Conservation (phyloP, 2,113 vertebrate genomes). For the Gorilla gorilla region DNA sequence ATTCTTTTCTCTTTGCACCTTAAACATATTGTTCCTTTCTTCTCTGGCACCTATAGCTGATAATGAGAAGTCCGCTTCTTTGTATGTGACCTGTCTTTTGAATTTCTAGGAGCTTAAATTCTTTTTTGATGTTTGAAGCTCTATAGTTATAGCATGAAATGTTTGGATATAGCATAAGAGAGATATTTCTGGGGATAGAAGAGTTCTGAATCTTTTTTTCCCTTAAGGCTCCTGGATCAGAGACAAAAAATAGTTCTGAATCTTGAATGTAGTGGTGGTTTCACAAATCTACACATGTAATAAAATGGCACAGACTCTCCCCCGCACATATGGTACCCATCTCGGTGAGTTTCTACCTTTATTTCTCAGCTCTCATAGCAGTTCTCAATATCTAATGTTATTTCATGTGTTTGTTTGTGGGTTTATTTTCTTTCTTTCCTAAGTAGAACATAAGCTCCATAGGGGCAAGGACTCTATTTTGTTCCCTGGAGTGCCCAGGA, state of each 20-base stretch:
- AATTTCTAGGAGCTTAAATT: neutral
- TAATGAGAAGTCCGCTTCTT: neutral
- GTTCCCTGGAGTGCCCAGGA: neutral
- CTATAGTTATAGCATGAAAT: neutral
- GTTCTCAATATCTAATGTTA: neutral
- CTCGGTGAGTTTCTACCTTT: neutral
- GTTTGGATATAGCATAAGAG: neutral
- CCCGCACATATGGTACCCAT: neutral
- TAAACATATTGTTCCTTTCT: neutral
- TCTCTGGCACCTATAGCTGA: neutral
- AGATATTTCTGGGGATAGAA: neutral
- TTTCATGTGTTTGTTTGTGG: neutral
- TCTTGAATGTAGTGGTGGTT: neutral
- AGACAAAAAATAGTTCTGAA: neutral
- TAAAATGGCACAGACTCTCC: neutral
- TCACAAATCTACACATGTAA: neutral
- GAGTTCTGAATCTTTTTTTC: neutral
- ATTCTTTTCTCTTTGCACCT: neutral
- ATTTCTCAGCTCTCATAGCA: neutral
- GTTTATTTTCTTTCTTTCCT: neutral
- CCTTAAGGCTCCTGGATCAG: too few relatives aligned
- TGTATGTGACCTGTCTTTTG: neutral
- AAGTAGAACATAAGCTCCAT: neutral
- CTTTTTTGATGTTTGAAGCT: neutral
- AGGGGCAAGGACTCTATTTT: neutral